Percentiles rank a stretch among this genome's conserved stretches.
phyloP scores from a whole-genome alignment of 2,113 vertebrate species.

The Dermatemys mawii region DNA sequence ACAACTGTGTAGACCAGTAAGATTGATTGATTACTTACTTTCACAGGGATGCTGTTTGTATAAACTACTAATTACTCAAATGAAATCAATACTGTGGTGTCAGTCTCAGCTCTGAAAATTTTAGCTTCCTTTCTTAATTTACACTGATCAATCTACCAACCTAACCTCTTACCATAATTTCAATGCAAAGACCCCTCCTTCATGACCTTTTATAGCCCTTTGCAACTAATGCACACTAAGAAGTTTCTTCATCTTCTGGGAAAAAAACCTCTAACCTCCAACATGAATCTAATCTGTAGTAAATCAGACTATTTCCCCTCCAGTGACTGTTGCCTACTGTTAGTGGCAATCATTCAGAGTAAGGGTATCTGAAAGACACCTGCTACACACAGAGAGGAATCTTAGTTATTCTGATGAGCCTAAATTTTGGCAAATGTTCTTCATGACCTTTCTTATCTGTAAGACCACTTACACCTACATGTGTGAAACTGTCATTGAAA shows the following conservation, averaged over 20 bases:
- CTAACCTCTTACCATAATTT: neutral
- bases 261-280: neutral
- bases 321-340: neutral
- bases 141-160: neutral
- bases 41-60: neutral
- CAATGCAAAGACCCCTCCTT: neutral
- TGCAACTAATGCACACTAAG: neutral
- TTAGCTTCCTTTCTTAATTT: neutral
- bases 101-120: neutral
- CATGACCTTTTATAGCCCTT: neutral
- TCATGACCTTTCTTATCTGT: slow-evolving; percentile 31
- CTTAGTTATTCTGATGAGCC: neutral
- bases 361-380: neutral
- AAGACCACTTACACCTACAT: neutral
- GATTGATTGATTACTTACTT: neutral
- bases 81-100: neutral
- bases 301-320: neutral
- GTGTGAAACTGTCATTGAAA: neutral
- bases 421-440: slow-evolving; percentile 29
- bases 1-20: neutral
- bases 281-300: neutral
- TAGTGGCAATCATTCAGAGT: neutral
- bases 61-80: neutral
- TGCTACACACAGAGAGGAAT: neutral
- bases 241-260: slow-evolving; percentile 1